Base-by-base conservation (phyloP, 1,140 invertebrate species). In the Platyscapa corneri region DNA sequence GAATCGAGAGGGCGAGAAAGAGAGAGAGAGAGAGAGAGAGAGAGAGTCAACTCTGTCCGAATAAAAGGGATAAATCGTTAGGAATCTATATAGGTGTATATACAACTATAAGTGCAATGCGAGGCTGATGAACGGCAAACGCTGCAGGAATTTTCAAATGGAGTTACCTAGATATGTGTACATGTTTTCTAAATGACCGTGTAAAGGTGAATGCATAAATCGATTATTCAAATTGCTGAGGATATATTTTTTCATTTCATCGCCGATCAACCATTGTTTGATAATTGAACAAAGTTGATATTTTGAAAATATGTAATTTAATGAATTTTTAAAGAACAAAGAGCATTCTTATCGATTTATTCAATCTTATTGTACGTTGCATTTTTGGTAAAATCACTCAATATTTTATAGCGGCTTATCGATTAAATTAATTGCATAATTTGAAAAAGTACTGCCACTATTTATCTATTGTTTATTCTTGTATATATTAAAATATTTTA, bases 51-150 rank as follows among this genome's bases (percentile, higher is more conserved):
- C 46, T 32, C 0, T 64, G 53, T 42, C 53, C 46, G 82, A 77
- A 79, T 79, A 84, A 84, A 79, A 84, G 83, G 83, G 83, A 84
- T 46, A 46, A 46, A 46, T 84, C 23, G 65, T 30, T 65, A 49
- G 23, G 75, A n/a, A 78, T 34, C 10, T 70, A 37, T 16, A 76
- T 32, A 27, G 10, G 16, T 75, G 23, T 49, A 20, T 20, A 34
- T 70, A 14, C 12, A 6, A 37, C 32, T 70, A 23, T 70, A 37
- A 32, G 16, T 70, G 67, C 20, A 39, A 70, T 37, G 72, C 3
- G 72, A 46, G 23, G 32, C 49, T 32, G 27, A 82, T 14, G 53
- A 8, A 46, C 82, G n/a, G n/a, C 82, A 75, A 84, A 30, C 20
- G 42, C n/a, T 84, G 39, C 74, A 49, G 76, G 53, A 39, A 76